Evolutionary conservation across 2,113 vertebrate species (phyloP).

Genomic region (Silurus glanis): DNA sequence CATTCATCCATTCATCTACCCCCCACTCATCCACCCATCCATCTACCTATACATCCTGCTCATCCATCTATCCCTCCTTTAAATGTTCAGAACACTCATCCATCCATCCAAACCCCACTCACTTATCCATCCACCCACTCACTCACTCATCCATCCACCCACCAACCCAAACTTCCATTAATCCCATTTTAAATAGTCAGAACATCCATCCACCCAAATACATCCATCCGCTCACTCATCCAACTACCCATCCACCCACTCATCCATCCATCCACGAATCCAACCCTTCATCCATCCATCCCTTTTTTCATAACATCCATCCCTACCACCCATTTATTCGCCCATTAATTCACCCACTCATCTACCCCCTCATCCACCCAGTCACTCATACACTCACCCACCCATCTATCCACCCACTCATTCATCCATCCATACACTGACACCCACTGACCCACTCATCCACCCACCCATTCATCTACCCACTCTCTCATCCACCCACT

Average conservation of each 20-base stretch:
- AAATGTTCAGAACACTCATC: background rate
- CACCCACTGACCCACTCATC: background rate
- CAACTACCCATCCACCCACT: background rate
- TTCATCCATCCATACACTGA: background rate
- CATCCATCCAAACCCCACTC: background rate
- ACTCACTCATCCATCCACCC: background rate
- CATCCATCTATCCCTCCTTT: background rate
- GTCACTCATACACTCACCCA: too few species aligned
- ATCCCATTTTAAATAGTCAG: too few species aligned
- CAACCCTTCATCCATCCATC: too few species aligned
- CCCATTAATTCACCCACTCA: too few species aligned
- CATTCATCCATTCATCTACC: background rate
- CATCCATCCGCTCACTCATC: too few species aligned
- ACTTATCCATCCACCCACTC: background rate
- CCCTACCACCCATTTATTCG: too few species aligned
- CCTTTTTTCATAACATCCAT: too few species aligned
- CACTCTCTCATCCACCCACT: background rate
- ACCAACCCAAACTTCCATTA: too few species aligned
- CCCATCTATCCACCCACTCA: too few species aligned
- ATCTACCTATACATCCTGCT: too few species aligned
- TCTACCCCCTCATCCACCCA: too few species aligned
- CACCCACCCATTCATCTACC: background rate
- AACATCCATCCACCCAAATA: too few species aligned
- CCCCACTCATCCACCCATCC: background rate
- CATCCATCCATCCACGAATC: background rate